Conservation (phyloP, 2,113 vertebrate genomes). For the Rostratula benghalensis region DNA sequence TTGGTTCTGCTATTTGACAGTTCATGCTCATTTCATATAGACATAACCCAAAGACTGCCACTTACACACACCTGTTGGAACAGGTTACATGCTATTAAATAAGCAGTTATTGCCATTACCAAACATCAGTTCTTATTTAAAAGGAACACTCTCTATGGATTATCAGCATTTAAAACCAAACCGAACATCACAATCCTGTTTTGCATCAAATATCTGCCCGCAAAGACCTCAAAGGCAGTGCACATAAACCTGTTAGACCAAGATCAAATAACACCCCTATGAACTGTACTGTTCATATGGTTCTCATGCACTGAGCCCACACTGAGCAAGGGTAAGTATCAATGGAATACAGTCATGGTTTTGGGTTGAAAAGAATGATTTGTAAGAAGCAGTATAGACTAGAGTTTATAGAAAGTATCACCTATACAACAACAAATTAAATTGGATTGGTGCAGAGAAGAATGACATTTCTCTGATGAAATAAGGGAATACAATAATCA, state of each 20-base stretch:
- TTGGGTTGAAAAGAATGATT: background rate
- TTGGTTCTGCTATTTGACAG: background rate
- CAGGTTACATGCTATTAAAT: background rate
- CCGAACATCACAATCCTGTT: background rate
- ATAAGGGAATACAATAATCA: background rate
- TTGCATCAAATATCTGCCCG: background rate
- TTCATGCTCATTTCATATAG: background rate
- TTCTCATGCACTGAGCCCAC: background rate
- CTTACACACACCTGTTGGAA: background rate
- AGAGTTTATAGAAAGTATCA: background rate
- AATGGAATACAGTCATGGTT: background rate
- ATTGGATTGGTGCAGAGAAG: background rate
- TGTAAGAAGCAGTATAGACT: background rate
- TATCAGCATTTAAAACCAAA: background rate
- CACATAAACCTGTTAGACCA: background rate
- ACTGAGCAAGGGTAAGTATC: background rate
- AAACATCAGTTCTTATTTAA: background rate
- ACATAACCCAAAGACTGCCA: background rate
- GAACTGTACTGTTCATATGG: background rate
- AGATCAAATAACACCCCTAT: background rate
- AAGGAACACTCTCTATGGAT: background rate
- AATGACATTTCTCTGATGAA: background rate
- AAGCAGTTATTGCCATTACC: background rate
- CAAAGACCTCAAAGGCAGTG: background rate
- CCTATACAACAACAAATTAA: background rate